Evolutionary conservation across 1,140 invertebrate genomes (phyloP).

Genomic region (Drosophila ogumai): DNA sequence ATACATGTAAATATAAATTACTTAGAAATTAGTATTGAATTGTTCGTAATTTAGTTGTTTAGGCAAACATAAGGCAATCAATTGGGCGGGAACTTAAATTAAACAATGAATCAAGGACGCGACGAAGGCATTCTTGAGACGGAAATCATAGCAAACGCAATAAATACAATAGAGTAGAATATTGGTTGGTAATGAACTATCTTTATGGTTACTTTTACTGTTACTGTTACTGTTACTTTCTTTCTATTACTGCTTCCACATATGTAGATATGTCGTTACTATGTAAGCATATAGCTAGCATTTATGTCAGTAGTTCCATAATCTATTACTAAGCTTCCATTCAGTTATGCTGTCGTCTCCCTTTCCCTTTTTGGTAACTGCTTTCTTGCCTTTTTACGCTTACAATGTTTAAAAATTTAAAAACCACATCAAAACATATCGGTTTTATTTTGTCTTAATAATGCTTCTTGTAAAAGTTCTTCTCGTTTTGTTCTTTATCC

Average conservation of each 20-base stretch:
- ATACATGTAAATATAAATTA: slow-evolving; percentile 66
- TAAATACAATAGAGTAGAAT: slow-evolving; percentile 64
- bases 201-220: slow-evolving; percentile 6
- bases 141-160: slow-evolving; percentile 45
- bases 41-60: slow-evolving; percentile 29
- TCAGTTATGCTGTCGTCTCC: slow-evolving; percentile 34
- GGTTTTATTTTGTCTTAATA: slow-evolving; percentile 52
- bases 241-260: slow-evolving; percentile 53
- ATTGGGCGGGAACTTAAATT: slow-evolving; percentile 32
- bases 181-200: slow-evolving; percentile 34
- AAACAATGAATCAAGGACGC: slow-evolving; percentile 25
- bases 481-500: slow-evolving; percentile 51
- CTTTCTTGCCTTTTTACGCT: slow-evolving; percentile 70
- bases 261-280: slow-evolving; percentile 58
- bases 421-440: slow-evolving; percentile 82
- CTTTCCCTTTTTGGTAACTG: slow-evolving; percentile 70
- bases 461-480: slow-evolving; percentile 60
- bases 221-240: slow-evolving; percentile 25
- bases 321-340: slow-evolving; percentile 50
- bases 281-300: slow-evolving; percentile 47
- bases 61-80: slow-evolving; percentile 68
- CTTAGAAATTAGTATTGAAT: slow-evolving; percentile 68
- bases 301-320: slow-evolving; percentile 49
- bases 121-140: slow-evolving; percentile 32
- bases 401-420: slow-evolving; percentile 74